Evolutionary conservation across 2,797 vertebrate species (phyloP).

Genomic region (Leucoraja ocellata): DNA sequence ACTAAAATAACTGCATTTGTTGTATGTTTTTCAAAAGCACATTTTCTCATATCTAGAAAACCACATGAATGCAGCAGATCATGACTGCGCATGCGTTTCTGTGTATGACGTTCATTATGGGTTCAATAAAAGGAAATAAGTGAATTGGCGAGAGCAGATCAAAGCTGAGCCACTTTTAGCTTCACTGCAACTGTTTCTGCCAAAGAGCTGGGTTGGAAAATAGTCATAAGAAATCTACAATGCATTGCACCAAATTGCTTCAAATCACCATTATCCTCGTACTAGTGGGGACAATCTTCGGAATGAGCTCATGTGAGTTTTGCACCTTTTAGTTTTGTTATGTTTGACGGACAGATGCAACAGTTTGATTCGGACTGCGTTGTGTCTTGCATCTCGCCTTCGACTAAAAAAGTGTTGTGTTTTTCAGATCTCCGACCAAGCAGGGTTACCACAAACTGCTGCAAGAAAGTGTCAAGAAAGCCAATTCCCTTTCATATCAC

Average conservation of each 20-base stretch:
- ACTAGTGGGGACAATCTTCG: background rate
- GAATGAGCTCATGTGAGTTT: background rate
- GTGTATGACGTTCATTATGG: background rate
- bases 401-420: background rate
- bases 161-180: background rate
- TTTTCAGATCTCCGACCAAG: constrained; percentile 34
- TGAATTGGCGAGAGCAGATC: background rate
- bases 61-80: background rate
- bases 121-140: background rate
- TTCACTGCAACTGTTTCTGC: background rate
- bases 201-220: background rate
- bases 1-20: background rate
- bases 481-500: background rate
- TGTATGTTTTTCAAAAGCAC: background rate
- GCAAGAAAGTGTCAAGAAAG: background rate
- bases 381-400: background rate
- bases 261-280: background rate
- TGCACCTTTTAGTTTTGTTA: background rate
- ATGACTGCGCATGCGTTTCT: background rate
- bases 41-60: background rate
- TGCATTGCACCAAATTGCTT: background rate
- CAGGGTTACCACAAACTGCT: constrained; percentile 25
- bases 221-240: background rate
- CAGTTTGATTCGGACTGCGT: background rate
- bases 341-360: background rate